These are phyloP conservation scores for Corvus cornix DNA, from an alignment of 2,113 vertebrate species.

Conservation along the genomic window DNA sequence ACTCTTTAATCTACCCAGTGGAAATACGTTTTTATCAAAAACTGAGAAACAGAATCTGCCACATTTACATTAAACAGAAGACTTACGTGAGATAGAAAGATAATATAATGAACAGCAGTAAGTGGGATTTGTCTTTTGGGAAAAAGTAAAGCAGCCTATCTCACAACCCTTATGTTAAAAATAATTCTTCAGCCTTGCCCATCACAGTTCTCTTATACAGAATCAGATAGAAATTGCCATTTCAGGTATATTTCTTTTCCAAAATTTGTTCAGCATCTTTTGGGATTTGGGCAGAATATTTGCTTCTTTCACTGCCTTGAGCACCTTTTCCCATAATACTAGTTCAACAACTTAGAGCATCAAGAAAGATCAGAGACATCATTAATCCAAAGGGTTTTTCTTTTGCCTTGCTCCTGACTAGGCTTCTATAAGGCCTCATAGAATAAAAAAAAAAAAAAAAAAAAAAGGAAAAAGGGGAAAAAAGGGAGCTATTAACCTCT, in stretches of 20 bases:
- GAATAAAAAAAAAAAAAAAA: background rate
- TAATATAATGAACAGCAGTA: background rate
- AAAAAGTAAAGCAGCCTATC: background rate
- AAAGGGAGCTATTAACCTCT: fast-evolving
- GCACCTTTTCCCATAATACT: slow-evolving; percentile 45
- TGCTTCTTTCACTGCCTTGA: slow-evolving; percentile 49
- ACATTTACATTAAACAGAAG: background rate
- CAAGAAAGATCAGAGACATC: slow-evolving; percentile 20
- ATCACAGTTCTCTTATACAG: background rate
- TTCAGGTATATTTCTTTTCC: background rate
- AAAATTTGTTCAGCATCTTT: slow-evolving; percentile 40
- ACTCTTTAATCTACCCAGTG: background rate
- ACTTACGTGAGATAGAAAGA: background rate
- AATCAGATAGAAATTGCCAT: background rate
- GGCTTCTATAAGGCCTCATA: slow-evolving; percentile 12
- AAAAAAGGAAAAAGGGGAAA: background rate
- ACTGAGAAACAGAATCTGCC: background rate
- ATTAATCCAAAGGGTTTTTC: slow-evolving; percentile 58
- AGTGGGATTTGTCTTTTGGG: background rate
- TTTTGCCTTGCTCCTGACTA: slow-evolving; percentile 35
- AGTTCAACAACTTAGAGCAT: slow-evolving; percentile 48
- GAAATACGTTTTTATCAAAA: slow-evolving; percentile 1
- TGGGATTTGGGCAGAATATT: slow-evolving; percentile 56
- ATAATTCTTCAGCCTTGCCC: background rate
- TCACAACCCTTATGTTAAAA: background rate